phyloP scores from a whole-genome alignment of 2,888 invertebrate genomes.

The Tanypteryx hageni region DNA sequence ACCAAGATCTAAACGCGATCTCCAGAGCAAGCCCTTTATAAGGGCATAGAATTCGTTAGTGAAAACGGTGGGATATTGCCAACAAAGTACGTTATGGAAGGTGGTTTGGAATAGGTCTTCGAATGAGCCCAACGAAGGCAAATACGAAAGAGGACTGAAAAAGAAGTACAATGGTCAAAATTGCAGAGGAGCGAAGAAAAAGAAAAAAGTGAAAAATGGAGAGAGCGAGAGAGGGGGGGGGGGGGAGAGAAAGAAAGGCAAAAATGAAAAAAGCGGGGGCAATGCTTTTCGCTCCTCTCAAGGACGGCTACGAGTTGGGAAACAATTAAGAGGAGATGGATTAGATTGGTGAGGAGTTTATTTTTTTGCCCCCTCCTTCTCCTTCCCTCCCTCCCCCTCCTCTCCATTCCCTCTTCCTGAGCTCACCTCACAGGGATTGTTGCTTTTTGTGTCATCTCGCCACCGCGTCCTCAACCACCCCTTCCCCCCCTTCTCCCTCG shows the following conservation, averaged over 20 bases:
- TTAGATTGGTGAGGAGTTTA: constrained; percentile 41
- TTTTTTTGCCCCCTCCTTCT: neutral
- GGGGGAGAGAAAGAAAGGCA: neutral
- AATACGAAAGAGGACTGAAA: neutral
- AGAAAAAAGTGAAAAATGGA: neutral
- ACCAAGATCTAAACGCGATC: too few species aligned
- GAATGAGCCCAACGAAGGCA: neutral
- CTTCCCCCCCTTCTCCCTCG: neutral
- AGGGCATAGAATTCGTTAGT: too few species aligned
- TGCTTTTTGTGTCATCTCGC: constrained; percentile 10
- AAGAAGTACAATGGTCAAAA: neutral
- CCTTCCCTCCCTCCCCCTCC: neutral
- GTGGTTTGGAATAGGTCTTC: too few species aligned
- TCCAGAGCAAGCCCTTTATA: too few species aligned
- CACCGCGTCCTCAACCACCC: neutral
- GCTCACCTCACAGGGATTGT: neutral
- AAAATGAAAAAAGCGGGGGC: neutral
- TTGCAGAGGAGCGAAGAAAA: neutral
- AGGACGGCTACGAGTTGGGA: constrained; percentile 10
- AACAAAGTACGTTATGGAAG: too few species aligned
- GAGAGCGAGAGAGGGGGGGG: neutral
- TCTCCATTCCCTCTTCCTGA: neutral
- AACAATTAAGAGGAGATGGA: constrained; percentile 60
- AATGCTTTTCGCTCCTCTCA: constrained; percentile 31
- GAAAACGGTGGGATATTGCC: too few species aligned